A percentile compares a stretch with the other conserved stretches of the same genome.
These are phyloP conservation scores for Australoheros scitulus DNA, from an alignment of 2,113 vertebrate genomes.

Conservation along the genomic window DNA sequence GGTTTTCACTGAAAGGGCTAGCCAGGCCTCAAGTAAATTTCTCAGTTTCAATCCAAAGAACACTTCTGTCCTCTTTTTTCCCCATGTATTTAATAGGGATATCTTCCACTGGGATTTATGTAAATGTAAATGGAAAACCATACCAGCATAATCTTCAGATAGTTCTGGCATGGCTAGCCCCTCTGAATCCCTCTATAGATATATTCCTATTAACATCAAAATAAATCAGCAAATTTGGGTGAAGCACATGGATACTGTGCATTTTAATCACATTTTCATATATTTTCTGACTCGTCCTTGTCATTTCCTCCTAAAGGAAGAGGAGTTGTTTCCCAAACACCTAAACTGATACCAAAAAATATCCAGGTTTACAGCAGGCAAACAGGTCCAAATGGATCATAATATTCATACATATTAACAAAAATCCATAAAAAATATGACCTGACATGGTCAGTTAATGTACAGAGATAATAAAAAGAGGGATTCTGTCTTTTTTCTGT, in stretches of 20 bases:
- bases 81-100: not conserved
- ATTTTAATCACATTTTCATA: slow-evolving; percentile 31
- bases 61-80: not conserved
- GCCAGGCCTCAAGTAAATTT: slow-evolving; percentile 21
- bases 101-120: slow-evolving; percentile 26
- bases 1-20: slow-evolving; percentile 36
- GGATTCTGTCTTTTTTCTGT: slow-evolving; percentile 77
- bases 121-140: slow-evolving; percentile 8
- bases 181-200: slow-evolving; percentile 9
- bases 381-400: slow-evolving; percentile 77
- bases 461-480: slow-evolving; percentile 78
- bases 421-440: slow-evolving; percentile 83
- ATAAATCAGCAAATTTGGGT: slow-evolving; percentile 55
- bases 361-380: slow-evolving; percentile 83
- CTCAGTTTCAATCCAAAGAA: not conserved
- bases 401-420: slow-evolving; percentile 80
- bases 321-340: slow-evolving; percentile 66
- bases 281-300: slow-evolving; percentile 54
- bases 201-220: slow-evolving; percentile 42
- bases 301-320: slow-evolving; percentile 60
- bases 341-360: slow-evolving; percentile 82
- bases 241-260: slow-evolving; percentile 30
- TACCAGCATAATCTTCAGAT: slow-evolving; percentile 5
- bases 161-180: slow-evolving; percentile 31
- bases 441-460: slow-evolving; percentile 75